Evolutionary conservation across 1,140 invertebrate species (phyloP), one percentile per base, ranked within the genome.

Genomic region (Lethrus apterus): DNA sequence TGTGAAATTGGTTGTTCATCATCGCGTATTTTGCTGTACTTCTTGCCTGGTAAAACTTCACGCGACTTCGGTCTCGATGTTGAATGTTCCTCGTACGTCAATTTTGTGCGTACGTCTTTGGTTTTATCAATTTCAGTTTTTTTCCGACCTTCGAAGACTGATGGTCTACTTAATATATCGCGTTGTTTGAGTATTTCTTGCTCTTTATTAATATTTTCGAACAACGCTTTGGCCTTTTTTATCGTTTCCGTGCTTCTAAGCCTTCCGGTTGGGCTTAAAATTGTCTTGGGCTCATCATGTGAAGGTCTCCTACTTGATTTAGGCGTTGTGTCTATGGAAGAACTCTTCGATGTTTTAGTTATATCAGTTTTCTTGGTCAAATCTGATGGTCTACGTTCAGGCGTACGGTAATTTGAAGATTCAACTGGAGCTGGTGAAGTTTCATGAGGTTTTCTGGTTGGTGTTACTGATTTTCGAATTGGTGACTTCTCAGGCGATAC

Each of bases 151-250:
- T 68, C 64, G 48, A 63, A 60, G 26, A 74, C 64, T 29, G 71
- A 70, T 4, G 73, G 70, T 45, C 72, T 63, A 36, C 43, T 68
- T 14, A 74, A 58, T 18, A 74, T 73, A 46, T 74, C 72, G 46
- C 63, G 64, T 38, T 71, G 69, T 50, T 51, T 57, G 10, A 52
- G 33, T 8, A 44, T 46, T 33, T 52, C 44, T 43, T 71, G 68
- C 4, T 71, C 71, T 44, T 52, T 56, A 18, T 36, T 29, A 9
- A 68, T 69, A 33, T 75, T 74, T 67, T 83, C 80, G 66, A 82
- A 83, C 10, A 83, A 57, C 21, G 70, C 73, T 64, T 79, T 80
- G 0, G 79, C 78, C 62, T 78, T 79, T 43, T 74, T 72, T 0
- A 83, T 78, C 26, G 73, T 73, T 51, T 78, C 76, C 19, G 70